Conservation (phyloP, 2,113 vertebrate genomes). For the Vicugna pacos region DNA sequence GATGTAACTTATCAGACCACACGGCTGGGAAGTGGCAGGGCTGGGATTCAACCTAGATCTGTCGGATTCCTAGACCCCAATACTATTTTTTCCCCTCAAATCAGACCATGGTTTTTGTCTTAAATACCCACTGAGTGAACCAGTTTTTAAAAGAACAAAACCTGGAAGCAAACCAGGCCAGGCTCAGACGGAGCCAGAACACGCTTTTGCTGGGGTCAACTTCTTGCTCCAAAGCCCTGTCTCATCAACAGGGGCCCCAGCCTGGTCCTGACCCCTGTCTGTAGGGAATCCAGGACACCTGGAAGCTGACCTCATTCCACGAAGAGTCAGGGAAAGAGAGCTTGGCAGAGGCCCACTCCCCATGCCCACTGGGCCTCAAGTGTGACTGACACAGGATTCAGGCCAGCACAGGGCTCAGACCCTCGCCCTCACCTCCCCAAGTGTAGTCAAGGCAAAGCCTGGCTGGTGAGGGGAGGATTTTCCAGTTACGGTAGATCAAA, state of each 20-base stretch:
- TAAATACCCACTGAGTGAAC: constrained; percentile 83
- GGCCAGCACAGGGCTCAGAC: not conserved
- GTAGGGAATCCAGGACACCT: constrained; percentile 55
- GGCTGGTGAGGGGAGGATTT: not conserved
- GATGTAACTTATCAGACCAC: not conserved
- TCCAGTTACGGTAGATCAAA: not conserved
- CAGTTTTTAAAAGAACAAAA: constrained; percentile 80
- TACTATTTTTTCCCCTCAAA: constrained; percentile 79
- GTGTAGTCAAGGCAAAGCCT: not conserved
- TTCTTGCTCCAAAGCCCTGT: not conserved
- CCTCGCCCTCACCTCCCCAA: not conserved
- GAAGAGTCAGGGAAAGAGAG: not conserved
- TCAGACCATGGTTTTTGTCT: constrained; percentile 80
- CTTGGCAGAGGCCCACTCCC: not conserved
- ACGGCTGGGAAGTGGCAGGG: not conserved
- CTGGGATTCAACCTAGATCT: constrained; percentile 69
- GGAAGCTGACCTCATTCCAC: constrained; percentile 65
- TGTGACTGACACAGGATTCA: not conserved
- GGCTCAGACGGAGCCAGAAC: constrained; percentile 66
- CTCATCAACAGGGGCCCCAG: constrained; percentile 25
- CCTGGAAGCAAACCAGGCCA: constrained; percentile 81
- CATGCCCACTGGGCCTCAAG: not conserved
- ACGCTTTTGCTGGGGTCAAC: constrained; percentile 32
- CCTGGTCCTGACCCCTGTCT: constrained; percentile 29
- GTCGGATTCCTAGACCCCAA: constrained; percentile 64